phyloP scores from a whole-genome alignment of 2,888 invertebrate genomes.

The Sinotaia quadrata region DNA sequence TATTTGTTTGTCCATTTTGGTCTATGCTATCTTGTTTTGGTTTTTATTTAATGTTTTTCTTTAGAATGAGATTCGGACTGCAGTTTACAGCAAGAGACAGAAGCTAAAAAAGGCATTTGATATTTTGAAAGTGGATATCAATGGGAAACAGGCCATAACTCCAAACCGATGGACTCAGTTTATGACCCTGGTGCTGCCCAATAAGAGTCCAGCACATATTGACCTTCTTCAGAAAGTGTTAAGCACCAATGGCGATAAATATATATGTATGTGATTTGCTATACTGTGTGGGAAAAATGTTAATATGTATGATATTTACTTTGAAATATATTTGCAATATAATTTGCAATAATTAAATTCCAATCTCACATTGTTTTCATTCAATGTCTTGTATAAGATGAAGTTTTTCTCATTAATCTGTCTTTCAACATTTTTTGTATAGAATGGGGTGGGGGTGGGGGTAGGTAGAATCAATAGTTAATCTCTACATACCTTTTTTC shows the following conservation, averaged over 20 bases:
- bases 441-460: too few species aligned
- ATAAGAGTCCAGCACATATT: conserved; percentile 57
- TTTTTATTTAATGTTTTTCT: too few species aligned
- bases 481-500: too few species aligned
- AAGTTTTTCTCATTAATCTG: too few species aligned
- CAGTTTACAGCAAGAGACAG: conserved; percentile 69
- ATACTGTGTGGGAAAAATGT: conserved; percentile 2
- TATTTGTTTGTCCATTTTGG: too few species aligned
- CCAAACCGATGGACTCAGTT: conserved; percentile 66
- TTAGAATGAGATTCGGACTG: conserved; percentile 65
- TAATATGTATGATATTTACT: neutral
- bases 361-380: neutral
- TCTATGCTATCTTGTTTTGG: too few species aligned
- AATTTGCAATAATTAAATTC: neutral
- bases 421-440: too few species aligned
- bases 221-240: conserved; percentile 72
- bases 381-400: neutral
- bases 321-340: neutral
- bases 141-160: conserved; percentile 56
- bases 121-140: conserved; percentile 58
- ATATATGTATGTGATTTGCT: conserved; percentile 49
- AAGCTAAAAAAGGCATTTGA: conserved; percentile 72
- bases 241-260: conserved; percentile 66
- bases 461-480: too few species aligned
- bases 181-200: conserved; percentile 63